Percentiles rank a stretch among this genome's conserved stretches.
Evolutionary conservation across 53 echinoderm and acorn worm genomes (phyloP).

Genomic region (Stichopus horrens): DNA sequence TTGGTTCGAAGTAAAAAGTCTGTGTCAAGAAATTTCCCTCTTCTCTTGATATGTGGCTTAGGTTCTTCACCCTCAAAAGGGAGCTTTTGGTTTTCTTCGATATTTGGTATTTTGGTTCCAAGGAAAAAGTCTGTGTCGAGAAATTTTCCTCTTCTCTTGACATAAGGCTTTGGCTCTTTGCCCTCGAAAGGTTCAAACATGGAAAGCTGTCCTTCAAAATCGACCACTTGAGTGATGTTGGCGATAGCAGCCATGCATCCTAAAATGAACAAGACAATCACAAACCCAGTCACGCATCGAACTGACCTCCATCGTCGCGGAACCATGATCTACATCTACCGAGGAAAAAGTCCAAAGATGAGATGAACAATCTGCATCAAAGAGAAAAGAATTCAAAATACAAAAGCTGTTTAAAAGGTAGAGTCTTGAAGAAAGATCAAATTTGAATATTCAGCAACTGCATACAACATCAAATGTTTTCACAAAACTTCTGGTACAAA

Average conservation of each 20-base stretch:
- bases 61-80: background rate
- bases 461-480: too few relatives aligned
- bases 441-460: too few relatives aligned
- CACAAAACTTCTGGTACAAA: too few relatives aligned
- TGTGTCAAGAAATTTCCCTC: background rate
- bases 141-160: background rate
- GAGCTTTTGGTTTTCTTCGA: too few relatives aligned
- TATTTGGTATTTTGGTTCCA: background rate
- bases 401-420: too few relatives aligned
- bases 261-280: slow-evolving; percentile 52
- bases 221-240: slow-evolving; percentile 49
- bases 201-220: slow-evolving; percentile 37
- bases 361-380: background rate
- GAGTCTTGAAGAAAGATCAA: too few relatives aligned
- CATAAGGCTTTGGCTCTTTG: background rate
- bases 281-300: slow-evolving; percentile 36
- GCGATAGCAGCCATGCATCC: slow-evolving; percentile 65
- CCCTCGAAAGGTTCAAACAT: slow-evolving; percentile 4
- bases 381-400: too few relatives aligned
- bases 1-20: background rate
- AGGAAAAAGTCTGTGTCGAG: background rate
- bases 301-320: slow-evolving; percentile 47
- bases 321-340: slow-evolving; percentile 12
- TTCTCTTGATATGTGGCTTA: background rate
- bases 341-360: background rate